Evolutionary conservation across 2,888 invertebrate species (phyloP), one percentile per base, ranked within the genome.

Genomic region (Heliothis peltigera): DNA sequence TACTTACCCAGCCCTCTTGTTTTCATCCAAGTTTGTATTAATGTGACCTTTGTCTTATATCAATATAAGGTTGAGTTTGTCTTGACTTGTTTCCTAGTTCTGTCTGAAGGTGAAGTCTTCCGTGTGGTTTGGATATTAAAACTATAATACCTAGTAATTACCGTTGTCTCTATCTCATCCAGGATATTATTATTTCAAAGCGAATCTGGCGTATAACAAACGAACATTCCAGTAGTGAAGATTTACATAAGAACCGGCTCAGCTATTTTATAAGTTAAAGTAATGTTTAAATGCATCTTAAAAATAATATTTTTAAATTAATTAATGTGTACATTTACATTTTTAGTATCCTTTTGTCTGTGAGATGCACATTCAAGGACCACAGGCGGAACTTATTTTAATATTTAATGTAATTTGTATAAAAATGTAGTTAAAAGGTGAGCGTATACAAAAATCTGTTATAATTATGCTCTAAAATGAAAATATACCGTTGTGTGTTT

Each of bases 1-100:
- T 78, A 54, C 57, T 18, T 44, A 39, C 48, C 19, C 8, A 22
- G 44, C 28, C 55, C 44, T 57, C 59, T 28, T 42, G 54, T 32
- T 51, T 71, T 22, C 54, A 65, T 59, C 47, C 49, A 48, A 65
- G 32, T 74, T 74, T 76, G 55, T 51, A 28, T 55, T 56, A 64
- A 35, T 17, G 10, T 75, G 70, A 58, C 64, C 75, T 75, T 43
- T 70, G 42, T 64, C 46, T 47, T 44, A 47, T 63, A 46, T 7
- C n/a, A 4, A 7, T 2, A 42, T 76, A 75, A 65, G 64, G 67
- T 75, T 43, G 62, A 57, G 39, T 61, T 77, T 71, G 39, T 64
- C 21, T 54, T 71, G 62, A 61, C 21, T 44, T n/a, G 47, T 65
- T 70, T 80, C 72, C 69, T 77, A 66, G 43, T 75, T 60, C 47